Evolutionary conservation across 2,888 invertebrate species (phyloP), one percentile per base, ranked within the genome.

Genomic region (Melanchra persicariae): DNA sequence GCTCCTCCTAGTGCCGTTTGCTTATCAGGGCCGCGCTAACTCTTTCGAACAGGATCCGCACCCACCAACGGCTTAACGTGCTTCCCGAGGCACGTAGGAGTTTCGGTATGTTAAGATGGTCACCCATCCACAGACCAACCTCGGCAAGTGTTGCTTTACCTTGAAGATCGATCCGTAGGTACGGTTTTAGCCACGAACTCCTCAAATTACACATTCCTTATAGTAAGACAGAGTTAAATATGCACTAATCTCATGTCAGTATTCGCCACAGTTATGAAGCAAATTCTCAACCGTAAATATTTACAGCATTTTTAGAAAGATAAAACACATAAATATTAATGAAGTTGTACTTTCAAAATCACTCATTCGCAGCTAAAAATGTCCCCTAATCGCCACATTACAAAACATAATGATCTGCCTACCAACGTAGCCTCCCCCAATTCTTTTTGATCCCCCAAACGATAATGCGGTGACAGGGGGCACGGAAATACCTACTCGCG

Each of bases 391-490:
- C 74, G 52, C 70, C 40, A 26, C 51, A 60, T 70, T 65, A 60
- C 34, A 58, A 65, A 54, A 61, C 58, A 68, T 71, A 68, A 79
- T 59, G 72, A 55, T 65, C 45, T 40, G 43, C 40, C 47, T 34
- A 26, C 24, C 65, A 58, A 34, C 54, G 26, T n/a, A 45, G 47
- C 65, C n/a, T 15, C 17, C 62, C 58, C 24, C 58, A 68, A 68
- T 69, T 69, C 61, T 65, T 68, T 59, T 12, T 72, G 55, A 67
- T 74, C 70, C 70, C 64, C 61, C 34, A 49, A 72, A 68, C 62
- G 82, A 83, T 83, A 81, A 78, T 74, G 61, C 63, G 62, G 67
- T 83, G 77, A 81, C 83, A 71, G 54, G 55, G 55, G 60, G 62
- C 73, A 60, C 49, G 74, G 59, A 65, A 70, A 65, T 24, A 61